Evolutionary conservation across 2,888 invertebrate species (phyloP), one percentile per base, ranked within the genome.

Genomic region (Chelonus formosanus): DNA sequence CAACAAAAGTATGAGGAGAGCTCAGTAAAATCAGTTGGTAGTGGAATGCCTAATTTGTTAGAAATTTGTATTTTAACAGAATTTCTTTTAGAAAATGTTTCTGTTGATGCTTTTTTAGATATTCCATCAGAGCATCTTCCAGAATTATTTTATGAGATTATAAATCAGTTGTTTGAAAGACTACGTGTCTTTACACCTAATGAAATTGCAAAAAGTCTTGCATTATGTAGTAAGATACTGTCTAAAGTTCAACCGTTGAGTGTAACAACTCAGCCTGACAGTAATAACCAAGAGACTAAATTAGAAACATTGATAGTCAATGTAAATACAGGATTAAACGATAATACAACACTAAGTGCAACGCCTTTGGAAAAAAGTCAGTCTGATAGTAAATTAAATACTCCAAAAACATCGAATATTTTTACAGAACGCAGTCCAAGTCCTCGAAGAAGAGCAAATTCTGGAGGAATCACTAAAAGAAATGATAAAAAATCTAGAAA

Each of bases 61-160:
- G 92, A 93, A 85, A 88, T 92, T 54, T 93, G 93, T 77, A 85
- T 87, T 54, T 83, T 94, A 48, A 90, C 91, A 5, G 91, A 91
- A 81, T 93, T 92, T 80, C 85, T 94, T 4, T 82, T 94, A 59
- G 93, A 93, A 70, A 88, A 91, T 43, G 91, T 93, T 60, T 90
- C 91, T 0, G 84, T 91, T 74, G 93, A 94, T 83, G 90, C 91
- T 57, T 92, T 91, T 74, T 87, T 90, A 57, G 92, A 93, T 79
- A 92, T 90, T 32, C 91, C 92, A 5, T 90, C 91, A 5, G 90
- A 92, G 73, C 92, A 93, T 79, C 84, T 94, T 63, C 94, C 93
- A n/a, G 89, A 89, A 74, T 87, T 94, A 63, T 90, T 94, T 76
- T 86, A 89, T 67, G 89, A 90, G 73, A 88, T 93, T 53, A 88